These are phyloP conservation scores for Dasyurus viverrinus DNA, from an alignment of 2,113 vertebrate genomes.

Conservation along the genomic window DNA sequence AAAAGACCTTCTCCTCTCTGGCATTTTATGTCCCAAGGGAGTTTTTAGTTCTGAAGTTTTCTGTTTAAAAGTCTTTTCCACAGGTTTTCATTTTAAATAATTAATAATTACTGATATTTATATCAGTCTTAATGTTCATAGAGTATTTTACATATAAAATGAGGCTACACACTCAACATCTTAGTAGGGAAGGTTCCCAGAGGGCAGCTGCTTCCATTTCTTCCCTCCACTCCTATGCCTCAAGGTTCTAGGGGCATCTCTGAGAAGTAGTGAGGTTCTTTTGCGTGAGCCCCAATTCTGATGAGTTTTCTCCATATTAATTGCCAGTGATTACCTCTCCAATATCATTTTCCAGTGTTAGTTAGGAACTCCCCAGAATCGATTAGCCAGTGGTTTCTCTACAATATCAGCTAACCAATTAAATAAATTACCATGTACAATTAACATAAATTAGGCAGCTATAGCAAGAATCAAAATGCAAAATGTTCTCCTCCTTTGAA, in stretches of 20 bases:
- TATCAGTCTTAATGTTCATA: neutral
- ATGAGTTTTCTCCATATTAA: neutral
- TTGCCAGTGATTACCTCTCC: neutral
- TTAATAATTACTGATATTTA: neutral
- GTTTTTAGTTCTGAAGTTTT: neutral
- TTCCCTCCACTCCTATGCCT: neutral
- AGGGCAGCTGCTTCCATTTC: neutral
- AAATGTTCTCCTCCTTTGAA: neutral
- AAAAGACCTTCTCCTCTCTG: neutral
- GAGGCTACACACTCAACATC: neutral
- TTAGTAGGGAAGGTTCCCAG: neutral
- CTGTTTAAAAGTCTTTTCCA: neutral
- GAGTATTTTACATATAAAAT: neutral
- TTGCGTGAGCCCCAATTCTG: neutral
- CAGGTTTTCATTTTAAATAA: neutral
- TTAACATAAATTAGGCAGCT: neutral
- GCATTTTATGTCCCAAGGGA: neutral
- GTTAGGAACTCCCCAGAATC: neutral
- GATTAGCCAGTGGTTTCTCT: neutral
- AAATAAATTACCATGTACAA: no score
- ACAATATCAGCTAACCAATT: neutral
- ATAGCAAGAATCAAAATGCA: neutral
- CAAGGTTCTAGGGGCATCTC: neutral
- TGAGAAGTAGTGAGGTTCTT: neutral
- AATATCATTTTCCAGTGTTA: neutral